Conservation (phyloP, 2,797 vertebrate species). For the Acipenser ruthenus region DNA sequence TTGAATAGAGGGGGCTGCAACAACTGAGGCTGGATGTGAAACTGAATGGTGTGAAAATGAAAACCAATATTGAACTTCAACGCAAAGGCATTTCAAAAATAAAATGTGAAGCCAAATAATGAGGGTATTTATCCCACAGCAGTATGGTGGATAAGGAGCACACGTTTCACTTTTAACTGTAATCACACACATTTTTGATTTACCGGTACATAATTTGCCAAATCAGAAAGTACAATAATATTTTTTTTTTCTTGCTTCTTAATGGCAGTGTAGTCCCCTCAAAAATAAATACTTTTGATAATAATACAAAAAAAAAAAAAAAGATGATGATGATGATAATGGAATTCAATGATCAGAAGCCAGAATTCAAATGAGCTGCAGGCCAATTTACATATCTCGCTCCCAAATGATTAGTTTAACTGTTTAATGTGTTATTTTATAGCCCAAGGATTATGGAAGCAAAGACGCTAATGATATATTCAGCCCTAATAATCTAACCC, state of each 20-base stretch:
- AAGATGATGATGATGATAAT: neutral
- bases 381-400: slow-evolving; percentile 36
- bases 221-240: no score
- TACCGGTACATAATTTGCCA: no score
- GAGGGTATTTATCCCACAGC: neutral
- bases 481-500: slow-evolving; percentile 43
- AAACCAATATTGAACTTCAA: slow-evolving; percentile 8
- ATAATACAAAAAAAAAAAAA: no score
- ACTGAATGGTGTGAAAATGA: neutral
- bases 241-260: no score
- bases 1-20: neutral
- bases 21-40: neutral
- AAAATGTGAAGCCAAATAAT: neutral
- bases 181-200: no score
- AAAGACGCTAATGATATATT: slow-evolving; percentile 34
- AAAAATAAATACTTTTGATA: no score
- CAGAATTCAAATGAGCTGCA: slow-evolving; percentile 16
- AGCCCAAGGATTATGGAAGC: slow-evolving; percentile 15
- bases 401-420: slow-evolving; percentile 13
- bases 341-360: neutral
- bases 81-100: slow-evolving; percentile 6
- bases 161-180: no score
- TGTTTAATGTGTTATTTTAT: slow-evolving; percentile 40
- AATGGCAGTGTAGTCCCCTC: no score
- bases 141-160: neutral